These are phyloP conservation scores for Steatornis caripensis DNA, from an alignment of 2,113 vertebrate species.

Conservation along the genomic window DNA sequence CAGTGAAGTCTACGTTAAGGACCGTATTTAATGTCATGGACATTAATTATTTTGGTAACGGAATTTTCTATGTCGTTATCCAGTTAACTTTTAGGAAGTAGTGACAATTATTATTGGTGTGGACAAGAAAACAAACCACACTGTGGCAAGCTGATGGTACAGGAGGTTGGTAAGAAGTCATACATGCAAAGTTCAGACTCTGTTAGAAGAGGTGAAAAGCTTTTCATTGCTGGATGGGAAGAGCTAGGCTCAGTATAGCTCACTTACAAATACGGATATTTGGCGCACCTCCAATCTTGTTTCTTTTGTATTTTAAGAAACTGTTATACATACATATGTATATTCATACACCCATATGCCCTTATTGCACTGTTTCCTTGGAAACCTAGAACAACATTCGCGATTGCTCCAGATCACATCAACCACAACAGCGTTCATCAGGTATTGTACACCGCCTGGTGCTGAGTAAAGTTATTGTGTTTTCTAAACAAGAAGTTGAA, in stretches of 20 bases:
- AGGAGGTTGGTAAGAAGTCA: neutral
- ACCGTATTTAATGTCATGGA: neutral
- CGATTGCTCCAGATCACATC: neutral
- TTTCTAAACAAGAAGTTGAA: neutral
- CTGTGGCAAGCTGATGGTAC: neutral
- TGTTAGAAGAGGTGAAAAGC: neutral
- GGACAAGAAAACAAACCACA: neutral
- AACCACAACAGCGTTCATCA: neutral
- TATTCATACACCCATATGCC: neutral
- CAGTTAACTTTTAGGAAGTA: neutral
- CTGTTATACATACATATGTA: neutral
- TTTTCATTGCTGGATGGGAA: neutral
- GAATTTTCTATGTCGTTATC: neutral
- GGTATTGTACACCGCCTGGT: neutral
- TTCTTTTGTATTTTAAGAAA: slow-evolving; percentile 4
- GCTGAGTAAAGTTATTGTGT: neutral
- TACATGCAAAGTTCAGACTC: neutral
- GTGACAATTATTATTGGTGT: neutral
- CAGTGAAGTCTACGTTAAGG: neutral
- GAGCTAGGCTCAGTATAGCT: neutral
- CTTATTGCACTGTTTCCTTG: neutral
- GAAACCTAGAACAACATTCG: neutral
- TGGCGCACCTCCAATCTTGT: neutral
- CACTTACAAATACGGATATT: neutral
- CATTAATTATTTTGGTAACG: neutral